phyloP scores from a whole-genome alignment of 1,140 invertebrate species.

The Elymnias hypermnestra region DNA sequence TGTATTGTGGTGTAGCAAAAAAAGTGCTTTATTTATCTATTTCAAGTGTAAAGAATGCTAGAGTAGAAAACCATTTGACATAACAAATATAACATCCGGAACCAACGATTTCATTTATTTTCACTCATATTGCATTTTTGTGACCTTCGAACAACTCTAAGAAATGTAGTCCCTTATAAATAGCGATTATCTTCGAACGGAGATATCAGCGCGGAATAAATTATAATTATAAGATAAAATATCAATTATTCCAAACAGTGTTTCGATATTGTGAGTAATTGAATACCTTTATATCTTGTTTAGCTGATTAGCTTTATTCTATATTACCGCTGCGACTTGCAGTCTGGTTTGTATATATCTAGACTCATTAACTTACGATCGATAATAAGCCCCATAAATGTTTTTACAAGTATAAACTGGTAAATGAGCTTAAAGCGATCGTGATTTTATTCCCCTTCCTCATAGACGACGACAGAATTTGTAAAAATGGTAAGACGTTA shows the following conservation, averaged over 20 bases:
- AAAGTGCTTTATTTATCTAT: too few relatives aligned
- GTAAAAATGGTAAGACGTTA: too few relatives aligned
- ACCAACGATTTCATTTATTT: neutral
- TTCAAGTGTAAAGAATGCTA: too few relatives aligned
- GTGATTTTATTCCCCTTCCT: too few relatives aligned
- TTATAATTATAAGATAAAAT: constrained; percentile 21
- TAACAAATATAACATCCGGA: constrained; percentile 3
- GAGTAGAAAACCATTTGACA: too few relatives aligned
- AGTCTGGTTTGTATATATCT: constrained; percentile 1
- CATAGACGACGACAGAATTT: too few relatives aligned
- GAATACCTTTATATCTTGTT: neutral
- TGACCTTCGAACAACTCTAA: constrained; percentile 17
- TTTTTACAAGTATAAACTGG: too few relatives aligned
- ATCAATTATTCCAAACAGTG: constrained; percentile 10
- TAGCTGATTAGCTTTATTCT: neutral
- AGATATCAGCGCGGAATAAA: constrained; percentile 18
- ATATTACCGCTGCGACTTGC: neutral
- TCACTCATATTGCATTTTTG: constrained; percentile 12
- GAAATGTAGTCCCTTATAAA: constrained; percentile 20
- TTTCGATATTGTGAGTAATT: constrained; percentile 7
- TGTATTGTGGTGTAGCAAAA: too few relatives aligned
- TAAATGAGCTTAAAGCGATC: too few relatives aligned
- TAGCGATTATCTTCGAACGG: constrained; percentile 13
- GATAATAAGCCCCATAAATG: too few relatives aligned
- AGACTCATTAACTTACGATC: too few relatives aligned